Base-by-base conservation (phyloP, 2,797 vertebrate genomes). In the Nannoperca obscura region DNA sequence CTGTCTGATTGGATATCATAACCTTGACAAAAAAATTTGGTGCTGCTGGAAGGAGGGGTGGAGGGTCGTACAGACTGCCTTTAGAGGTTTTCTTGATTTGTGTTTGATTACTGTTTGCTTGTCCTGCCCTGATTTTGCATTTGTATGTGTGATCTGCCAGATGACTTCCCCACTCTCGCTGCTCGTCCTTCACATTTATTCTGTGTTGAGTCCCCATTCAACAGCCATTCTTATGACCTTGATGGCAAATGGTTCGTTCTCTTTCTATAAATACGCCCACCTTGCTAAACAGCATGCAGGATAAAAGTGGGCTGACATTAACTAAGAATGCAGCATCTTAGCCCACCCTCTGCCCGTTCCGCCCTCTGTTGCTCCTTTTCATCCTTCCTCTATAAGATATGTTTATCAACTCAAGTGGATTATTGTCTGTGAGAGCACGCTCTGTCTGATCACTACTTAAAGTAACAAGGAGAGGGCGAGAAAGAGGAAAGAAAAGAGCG, bases 331-430 rank as follows among this genome's bases (percentile, higher is more conserved):
- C 34, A 3, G 3, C 36, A 17, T 71, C 78, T 46, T 6, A 73
- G 42, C 55, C 27, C 40, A 12, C 36, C 34, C n/a, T 1, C 11
- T 5, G 44, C 40, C 64, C 40, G 55, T 15, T 34, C 32, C 15
- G 17, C 60, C 46, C 34, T 36, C 69, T 38, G 14, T 36, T 53
- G 27, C 60, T 50, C 49, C 61, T 64, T 76, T 86, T 38, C 10
- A 68, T 59, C 58, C 52, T 17, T 58, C 57, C 30, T 52, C 59
- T 53, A 19, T 47, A 75, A 60, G 53, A 82, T 58, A 60, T 46
- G 54, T 76, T 89, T 74, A 87, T 85, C 62, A 87, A 74, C 34
- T 78, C 54, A 40, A 62, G 71, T 14, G 0, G 69, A 76, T 84
- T 79, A 85, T 64, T 80, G 67, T 60, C 63, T 22, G 24, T 2